Evolutionary conservation across 1,140 invertebrate genomes (phyloP), one percentile per base, ranked within the genome.

Genomic region (Drosophila pandora): DNA sequence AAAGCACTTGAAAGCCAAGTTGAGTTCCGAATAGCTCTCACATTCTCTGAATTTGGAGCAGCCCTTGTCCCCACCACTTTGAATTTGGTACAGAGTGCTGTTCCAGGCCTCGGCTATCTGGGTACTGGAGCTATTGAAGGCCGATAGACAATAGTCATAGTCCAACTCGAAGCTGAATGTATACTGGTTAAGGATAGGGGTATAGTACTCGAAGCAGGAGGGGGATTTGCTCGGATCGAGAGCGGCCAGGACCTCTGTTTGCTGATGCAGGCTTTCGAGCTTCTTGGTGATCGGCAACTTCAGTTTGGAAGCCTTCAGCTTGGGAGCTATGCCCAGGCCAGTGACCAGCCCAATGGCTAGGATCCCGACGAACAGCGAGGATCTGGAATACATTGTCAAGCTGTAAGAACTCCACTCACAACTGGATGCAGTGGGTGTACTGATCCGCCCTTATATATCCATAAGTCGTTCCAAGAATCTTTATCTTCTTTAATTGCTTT

Each of bases 1-100:
- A 23, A 47, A 84, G 48, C 79, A 83, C 41, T 79, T 65, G 12
- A 82, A 83, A 2, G 63, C 60, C 53, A 59, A 28, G 0, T 83
- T 59, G 28, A 39, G 55, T 13, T 76, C 57, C 13, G 65, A 70
- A 37, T 75, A 56, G 23, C 60, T 37, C 12, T 55, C 47, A 13
- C 79, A 82, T 7, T 70, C 64, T 2, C 6, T 30, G 5, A 83
- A 41, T 7, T 28, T 7, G 0, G 2, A 6, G 39, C 79, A 82
- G 7, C 63, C 32, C 0, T 34, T 1, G 4, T 49, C 22, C 2
- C 53, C 69, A 0, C 7, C 9, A 2, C 0, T 0, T 10, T 64
- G 41, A n/a, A 82, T 30, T 7, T 12, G 23, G 8, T 37, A 13
- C 2, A 68, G 64, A 2, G 59, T 62, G 2, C n/a, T 3, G 10